Base-by-base conservation (phyloP, 1,140 invertebrate species). In the Dendrolimus punctatus region DNA sequence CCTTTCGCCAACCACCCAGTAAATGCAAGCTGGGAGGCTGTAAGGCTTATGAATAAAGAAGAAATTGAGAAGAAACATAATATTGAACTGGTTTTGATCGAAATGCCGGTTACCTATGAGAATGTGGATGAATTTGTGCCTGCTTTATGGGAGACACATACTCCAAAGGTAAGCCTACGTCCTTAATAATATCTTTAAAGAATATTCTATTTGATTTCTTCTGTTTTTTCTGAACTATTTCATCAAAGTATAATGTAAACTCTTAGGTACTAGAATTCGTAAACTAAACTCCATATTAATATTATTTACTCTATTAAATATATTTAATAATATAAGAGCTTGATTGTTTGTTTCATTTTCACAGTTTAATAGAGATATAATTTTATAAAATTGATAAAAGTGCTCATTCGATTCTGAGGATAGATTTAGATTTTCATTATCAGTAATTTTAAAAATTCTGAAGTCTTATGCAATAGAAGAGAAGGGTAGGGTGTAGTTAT, bases 1-100 rank as follows among this genome's bases (percentile, higher is more conserved):
- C 93, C 93, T 39, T 95, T 95, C 81, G 75, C 84, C 38, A 69
- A 74, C 7, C 91, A 95, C 66, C 72, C 73, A 36, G 79, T 93
- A 6, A 95, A 95, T 73, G 91, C 94, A 1, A 95, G 94, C 71
- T 95, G 93, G 93, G 90, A 93, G 70, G 90, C 91, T 10, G 93
- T 94, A 0, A 91, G 91, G 70, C 68, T 90, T 52, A 73, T 93
- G 55, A 83, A 87, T 39, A 79, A 85, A 53, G 68, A 80, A 23
- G 68, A 75, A 59, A 64, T 87, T 6, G 82, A 88, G 60, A 80
- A 88, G 54, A 76, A 87, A 58, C 78, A 87, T 45, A 84, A 82
- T 7, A 75, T 91, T 9, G 87, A 90, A 57, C 66, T 94, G 37
- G 79, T 93, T 23, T 79, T 80, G 38, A 57, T 90, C 53, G 88